Base-by-base conservation (phyloP, 1,140 invertebrate species). In the Rhopalosiphum maidis region DNA sequence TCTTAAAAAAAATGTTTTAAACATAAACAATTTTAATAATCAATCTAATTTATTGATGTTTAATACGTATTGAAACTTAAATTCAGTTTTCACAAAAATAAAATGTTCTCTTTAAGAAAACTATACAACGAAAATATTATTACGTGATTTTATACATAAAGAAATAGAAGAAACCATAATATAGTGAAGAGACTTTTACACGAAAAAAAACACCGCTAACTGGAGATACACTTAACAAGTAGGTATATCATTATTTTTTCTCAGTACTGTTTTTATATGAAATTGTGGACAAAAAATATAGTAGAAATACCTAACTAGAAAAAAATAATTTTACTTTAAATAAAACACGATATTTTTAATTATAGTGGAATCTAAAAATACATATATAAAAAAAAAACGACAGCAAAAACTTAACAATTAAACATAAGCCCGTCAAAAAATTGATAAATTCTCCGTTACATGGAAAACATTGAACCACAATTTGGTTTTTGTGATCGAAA, bases 161-260 rank as follows among this genome's bases (percentile, higher is more conserved):
- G 23, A 48, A 86, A 86, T 25, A 86, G 7, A n/a, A 46, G 0
- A 21, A 30, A 86, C 23, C 21, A 9, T 37, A 23, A 23, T 37
- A 23, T 41, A 41, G 21, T 87, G 30, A 22, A 48, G 43, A 48
- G 43, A 35, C 43, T 35, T 87, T 87, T 87, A 87, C 43, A 87
- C 18, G 4, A 87, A 87, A 9, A 87, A 86, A 86, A 37, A 83
- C 18, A 83, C 22, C 30, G 30, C 22, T 68, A 37, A 85, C 46
- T 87, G n/a, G 23, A 51, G 48, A 88, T n/a, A 35, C 11, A 48
- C 15, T 41, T 88, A 35, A 48, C n/a, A 51, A 88, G 86, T n/a
- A n/a, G n/a, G n/a, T 88, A 88, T 88, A 35, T 88, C 86, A 88
- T 88, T 88, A 88, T 88, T 88, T 51, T 88, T 51, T n/a, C n/a